A percentile compares a stretch with the other conserved stretches of the same genome.
These are phyloP conservation scores for Pelecanoides urinatrix DNA, from an alignment of 2,113 vertebrate genomes.

Conservation along the genomic window DNA sequence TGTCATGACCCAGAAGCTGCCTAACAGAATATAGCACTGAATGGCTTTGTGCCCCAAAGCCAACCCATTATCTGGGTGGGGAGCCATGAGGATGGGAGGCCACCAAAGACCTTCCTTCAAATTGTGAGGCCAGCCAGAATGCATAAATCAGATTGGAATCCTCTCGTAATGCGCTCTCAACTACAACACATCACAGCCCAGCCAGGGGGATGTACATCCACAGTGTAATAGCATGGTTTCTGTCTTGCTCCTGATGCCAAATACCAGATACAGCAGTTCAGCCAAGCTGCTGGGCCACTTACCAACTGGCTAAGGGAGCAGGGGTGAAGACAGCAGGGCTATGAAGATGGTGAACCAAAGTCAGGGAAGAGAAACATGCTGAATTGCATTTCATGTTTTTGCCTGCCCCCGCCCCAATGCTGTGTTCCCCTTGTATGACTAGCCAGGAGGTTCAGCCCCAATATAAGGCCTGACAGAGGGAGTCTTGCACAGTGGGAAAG, in stretches of 20 bases:
- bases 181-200: neutral
- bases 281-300: neutral
- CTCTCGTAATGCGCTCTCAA: neutral
- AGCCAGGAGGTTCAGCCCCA: neutral
- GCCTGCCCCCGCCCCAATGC: neutral
- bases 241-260: neutral
- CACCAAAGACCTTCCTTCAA: neutral
- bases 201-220: neutral
- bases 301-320: neutral
- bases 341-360: neutral
- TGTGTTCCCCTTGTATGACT: neutral
- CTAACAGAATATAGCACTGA: neutral
- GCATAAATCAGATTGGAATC: neutral
- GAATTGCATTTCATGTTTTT: neutral
- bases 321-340: neutral
- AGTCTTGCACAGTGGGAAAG: neutral
- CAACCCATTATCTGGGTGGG: neutral
- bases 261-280: neutral
- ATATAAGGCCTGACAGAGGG: neutral
- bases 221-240: neutral
- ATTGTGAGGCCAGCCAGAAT: neutral
- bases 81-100: neutral
- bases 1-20: neutral
- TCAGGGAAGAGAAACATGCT: neutral
- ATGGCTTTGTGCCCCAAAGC: neutral